Evolutionary conservation across 2,888 invertebrate species (phyloP), one percentile per base, ranked within the genome.

Genomic region (Eledona agricola): DNA sequence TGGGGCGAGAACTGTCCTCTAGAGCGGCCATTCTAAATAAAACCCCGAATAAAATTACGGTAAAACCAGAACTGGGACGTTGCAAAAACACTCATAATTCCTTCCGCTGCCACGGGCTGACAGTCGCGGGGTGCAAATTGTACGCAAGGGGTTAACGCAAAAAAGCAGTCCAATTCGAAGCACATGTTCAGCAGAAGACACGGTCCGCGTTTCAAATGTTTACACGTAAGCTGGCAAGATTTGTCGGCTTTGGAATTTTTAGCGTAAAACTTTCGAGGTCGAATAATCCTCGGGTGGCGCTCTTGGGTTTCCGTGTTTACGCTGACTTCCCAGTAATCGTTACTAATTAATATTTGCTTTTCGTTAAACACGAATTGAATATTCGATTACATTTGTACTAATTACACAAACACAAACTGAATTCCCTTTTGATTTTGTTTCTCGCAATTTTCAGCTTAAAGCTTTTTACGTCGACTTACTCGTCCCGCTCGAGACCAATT

Each of bases 391-490:
- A 55, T 57, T 54, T 10, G 32, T 43, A 37, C 37, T 47, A 47
- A 35, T 51, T 53, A 28, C 34, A 12, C 37, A 46, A 47, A 28
- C 20, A 20, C 20, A 12, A 4, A n/a, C 11, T 16, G 22, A 17
- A 31, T 49, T 31, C 23, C 20, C 29, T 13, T 15, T 11, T 46
- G 16, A 40, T 53, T 47, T 46, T 43, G 47, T 52, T 40, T 28
- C 7, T 40, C 11, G 12, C 19, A 22, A 32, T 42, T 80, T 82
- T 23, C 83, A 95, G 95, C 78, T 95, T 65, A 95, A 95, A 80
- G 93, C 93, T 15, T 94, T 95, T 77, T 94, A 95, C 79, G 93
- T 94, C 57, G 95, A 95, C 80, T 83, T 95, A 59, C 81, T 95
- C 68, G 92, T 93, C 63, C 95, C 95, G 65, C 81, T 95, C 78